Percentiles rank a stretch among this genome's conserved stretches.
Evolutionary conservation across 2,888 invertebrate genomes (phyloP).

Genomic region (Sthenelais limicola): DNA sequence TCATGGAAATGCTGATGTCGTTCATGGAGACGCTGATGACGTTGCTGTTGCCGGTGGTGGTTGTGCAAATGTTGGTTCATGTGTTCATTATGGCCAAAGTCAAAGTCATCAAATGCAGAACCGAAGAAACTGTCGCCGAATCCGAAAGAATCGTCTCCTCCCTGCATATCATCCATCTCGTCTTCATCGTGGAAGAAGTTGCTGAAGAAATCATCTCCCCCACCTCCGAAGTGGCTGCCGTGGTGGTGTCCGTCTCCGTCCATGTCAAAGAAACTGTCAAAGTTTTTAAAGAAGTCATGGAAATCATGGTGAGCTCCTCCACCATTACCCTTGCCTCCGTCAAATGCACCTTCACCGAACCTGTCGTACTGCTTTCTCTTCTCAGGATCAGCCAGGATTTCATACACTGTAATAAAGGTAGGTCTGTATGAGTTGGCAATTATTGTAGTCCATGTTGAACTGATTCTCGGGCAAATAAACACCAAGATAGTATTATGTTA

Average conservation of each 20-base stretch:
- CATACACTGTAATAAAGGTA: too few species aligned
- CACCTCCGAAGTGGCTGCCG: slow-evolving; percentile 51
- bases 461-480: not conserved
- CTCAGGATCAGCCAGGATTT: slow-evolving; percentile 72
- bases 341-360: slow-evolving; percentile 70
- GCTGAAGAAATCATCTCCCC: slow-evolving; percentile 65
- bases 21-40: slow-evolving; percentile 19
- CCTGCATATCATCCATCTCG: slow-evolving; percentile 60
- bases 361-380: slow-evolving; percentile 73
- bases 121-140: slow-evolving; percentile 47
- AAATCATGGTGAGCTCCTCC: slow-evolving; percentile 60
- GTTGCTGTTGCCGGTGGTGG: slow-evolving; percentile 44
- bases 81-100: slow-evolving; percentile 25
- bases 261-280: slow-evolving; percentile 63
- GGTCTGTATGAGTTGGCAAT: too few species aligned
- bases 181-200: slow-evolving; percentile 68
- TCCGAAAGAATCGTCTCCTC: slow-evolving; percentile 66
- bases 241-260: slow-evolving; percentile 53
- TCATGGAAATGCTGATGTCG: too few species aligned
- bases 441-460: too few species aligned
- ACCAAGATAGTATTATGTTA: not conserved
- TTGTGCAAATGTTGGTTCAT: slow-evolving; percentile 36
- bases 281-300: slow-evolving; percentile 66
- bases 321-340: slow-evolving; percentile 54
- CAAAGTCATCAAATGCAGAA: slow-evolving; percentile 44